phyloP scores from a whole-genome alignment of 35 echinoderm and acorn worm species.

The Anneissia japonica region DNA sequence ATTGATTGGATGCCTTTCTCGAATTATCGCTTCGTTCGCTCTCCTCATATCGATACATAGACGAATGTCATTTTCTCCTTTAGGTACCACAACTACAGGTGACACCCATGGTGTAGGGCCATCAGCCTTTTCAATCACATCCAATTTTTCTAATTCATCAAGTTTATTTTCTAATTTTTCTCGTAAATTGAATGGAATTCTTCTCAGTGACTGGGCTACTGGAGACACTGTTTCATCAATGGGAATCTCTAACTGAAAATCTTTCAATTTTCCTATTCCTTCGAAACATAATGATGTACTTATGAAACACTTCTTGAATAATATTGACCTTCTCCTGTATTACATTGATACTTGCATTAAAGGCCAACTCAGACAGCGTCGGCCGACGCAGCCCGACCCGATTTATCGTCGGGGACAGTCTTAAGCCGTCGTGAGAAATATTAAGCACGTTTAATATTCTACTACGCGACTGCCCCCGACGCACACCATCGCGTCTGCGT shows the following conservation, averaged over 20 bases:
- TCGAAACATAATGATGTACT: conserved; percentile 16
- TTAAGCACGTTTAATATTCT: too few relatives aligned
- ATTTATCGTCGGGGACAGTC: too few relatives aligned
- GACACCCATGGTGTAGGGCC: conserved; percentile 11
- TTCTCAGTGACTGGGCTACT: conserved; percentile 1
- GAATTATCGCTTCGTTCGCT: too few relatives aligned
- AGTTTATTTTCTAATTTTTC: neutral
- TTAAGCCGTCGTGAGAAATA: too few relatives aligned
- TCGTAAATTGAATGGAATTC: neutral
- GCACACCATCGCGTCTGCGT: too few relatives aligned
- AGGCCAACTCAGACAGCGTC: too few relatives aligned
- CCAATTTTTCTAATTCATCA: neutral
- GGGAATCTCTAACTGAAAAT: conserved; percentile 7
- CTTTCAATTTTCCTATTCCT: conserved; percentile 5
- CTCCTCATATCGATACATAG: conserved; percentile 23
- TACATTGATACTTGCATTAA: too few relatives aligned
- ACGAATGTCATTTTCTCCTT: conserved; percentile 13
- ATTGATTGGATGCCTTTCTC: too few relatives aligned
- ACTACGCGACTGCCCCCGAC: too few relatives aligned
- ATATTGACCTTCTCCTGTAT: too few relatives aligned
- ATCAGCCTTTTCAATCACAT: conserved; percentile 4
- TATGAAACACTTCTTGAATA: neutral
- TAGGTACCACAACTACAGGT: conserved; percentile 30
- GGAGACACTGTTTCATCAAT: neutral
- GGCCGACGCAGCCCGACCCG: too few relatives aligned